phyloP scores from a whole-genome alignment of 2,113 vertebrate genomes.

The Stigmatopora nigra region DNA sequence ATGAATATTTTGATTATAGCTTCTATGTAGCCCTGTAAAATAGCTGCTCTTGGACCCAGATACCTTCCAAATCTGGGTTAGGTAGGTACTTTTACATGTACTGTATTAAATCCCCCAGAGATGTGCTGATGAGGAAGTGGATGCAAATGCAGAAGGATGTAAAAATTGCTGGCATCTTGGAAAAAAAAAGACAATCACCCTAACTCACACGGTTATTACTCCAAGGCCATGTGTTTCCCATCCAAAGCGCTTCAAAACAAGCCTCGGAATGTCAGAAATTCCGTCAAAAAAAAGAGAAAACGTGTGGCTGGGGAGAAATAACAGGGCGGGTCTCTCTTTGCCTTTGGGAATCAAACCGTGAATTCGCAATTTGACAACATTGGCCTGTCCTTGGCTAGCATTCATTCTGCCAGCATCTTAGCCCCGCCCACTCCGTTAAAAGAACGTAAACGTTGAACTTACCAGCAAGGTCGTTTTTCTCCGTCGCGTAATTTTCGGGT shows the following conservation, averaged over 20 bases:
- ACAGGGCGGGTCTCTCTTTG: constrained; percentile 55
- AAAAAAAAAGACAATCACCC: constrained; percentile 30
- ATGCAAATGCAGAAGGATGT: constrained; percentile 24
- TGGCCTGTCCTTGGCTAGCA: neutral
- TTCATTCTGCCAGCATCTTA: neutral
- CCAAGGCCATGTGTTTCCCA: constrained; percentile 58
- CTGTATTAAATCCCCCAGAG: neutral
- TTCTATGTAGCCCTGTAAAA: neutral
- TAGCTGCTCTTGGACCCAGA: neutral
- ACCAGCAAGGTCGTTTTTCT: constrained; percentile 77
- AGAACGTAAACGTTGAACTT: constrained; percentile 29
- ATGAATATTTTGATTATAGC: neutral
- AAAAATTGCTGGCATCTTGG: constrained; percentile 25
- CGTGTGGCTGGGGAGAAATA: constrained; percentile 47
- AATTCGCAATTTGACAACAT: constrained; percentile 24
- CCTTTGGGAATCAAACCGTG: constrained; percentile 43
- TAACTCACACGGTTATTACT: constrained; percentile 19
- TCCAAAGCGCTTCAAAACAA: constrained; percentile 51
- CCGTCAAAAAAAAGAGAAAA: constrained; percentile 23
- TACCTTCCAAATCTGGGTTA: neutral
- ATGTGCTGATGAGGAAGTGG: constrained; percentile 10
- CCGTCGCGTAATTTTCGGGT: constrained; percentile 75
- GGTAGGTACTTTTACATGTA: neutral
- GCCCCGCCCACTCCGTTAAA: neutral
- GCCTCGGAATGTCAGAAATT: constrained; percentile 61